Conservation (phyloP, 1,140 invertebrate genomes). For the Armadillidium nasatum region DNA sequence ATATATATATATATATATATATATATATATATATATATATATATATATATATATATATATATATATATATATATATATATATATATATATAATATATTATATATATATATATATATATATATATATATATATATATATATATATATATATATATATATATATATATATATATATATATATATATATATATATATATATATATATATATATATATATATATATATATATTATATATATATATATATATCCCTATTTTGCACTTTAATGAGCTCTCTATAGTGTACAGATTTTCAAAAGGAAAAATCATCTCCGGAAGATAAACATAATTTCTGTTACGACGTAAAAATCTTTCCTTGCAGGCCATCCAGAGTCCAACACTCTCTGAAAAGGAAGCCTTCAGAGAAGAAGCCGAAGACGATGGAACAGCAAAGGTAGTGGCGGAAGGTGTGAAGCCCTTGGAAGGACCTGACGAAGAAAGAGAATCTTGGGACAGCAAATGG, state of each 20-base stretch:
- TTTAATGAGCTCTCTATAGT: too few relatives aligned
- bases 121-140: slow-evolving; percentile 10
- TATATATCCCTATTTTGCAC: too few relatives aligned
- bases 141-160: slow-evolving; percentile 26
- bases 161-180: slow-evolving; percentile 26
- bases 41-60: slow-evolving; percentile 26
- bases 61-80: slow-evolving; percentile 32
- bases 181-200: slow-evolving; percentile 33
- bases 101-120: not conserved
- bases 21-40: slow-evolving; percentile 26
- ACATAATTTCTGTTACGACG: too few relatives aligned
- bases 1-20: not conserved
- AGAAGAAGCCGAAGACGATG: slow-evolving; percentile 31
- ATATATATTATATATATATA: not conserved
- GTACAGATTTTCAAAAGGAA: too few relatives aligned
- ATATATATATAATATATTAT: slow-evolving; percentile 30
- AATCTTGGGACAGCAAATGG: slow-evolving; percentile 89
- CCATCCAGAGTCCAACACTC: slow-evolving; percentile 40
- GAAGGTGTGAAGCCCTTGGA: slow-evolving; percentile 39
- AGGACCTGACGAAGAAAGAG: slow-evolving; percentile 68
- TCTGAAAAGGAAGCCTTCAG: slow-evolving; percentile 30
- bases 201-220: slow-evolving; percentile 28
- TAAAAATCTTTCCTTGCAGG: slow-evolving; percentile 28
- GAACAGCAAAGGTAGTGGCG: slow-evolving; percentile 27
- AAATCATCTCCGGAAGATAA: too few relatives aligned